phyloP scores from a whole-genome alignment of 2,888 invertebrate species.

The Formica aserva region DNA sequence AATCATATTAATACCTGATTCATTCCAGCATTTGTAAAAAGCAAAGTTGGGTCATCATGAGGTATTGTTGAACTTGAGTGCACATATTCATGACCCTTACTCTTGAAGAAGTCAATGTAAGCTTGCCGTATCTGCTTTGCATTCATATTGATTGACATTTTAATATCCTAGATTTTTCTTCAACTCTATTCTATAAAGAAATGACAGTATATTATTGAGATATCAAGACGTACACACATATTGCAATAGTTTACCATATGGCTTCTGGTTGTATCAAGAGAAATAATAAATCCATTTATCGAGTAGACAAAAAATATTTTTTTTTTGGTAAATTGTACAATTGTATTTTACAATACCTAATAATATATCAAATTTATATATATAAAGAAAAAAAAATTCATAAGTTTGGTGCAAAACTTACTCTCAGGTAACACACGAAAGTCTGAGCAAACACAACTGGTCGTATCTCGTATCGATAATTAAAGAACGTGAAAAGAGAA shows the following conservation, averaged over 20 bases:
- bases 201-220: not conserved
- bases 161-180: not conserved
- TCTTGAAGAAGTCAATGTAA: slow-evolving; percentile 96
- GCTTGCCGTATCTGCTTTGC: slow-evolving; percentile 93
- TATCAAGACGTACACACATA: not conserved
- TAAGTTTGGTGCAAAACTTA: not conserved
- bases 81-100: slow-evolving; percentile 96
- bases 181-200: slow-evolving; percentile 16
- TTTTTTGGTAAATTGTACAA: not conserved
- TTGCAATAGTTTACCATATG: slow-evolving; percentile 62
- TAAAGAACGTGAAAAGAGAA: too few relatives aligned
- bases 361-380: not conserved
- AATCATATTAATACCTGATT: slow-evolving; percentile 90
- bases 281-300: slow-evolving; percentile 18
- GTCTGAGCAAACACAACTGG: slow-evolving; percentile 44
- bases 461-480: not conserved
- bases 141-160: slow-evolving; percentile 85
- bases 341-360: not conserved
- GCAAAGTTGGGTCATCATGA: slow-evolving; percentile 97
- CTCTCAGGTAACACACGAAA: slow-evolving; percentile 23
- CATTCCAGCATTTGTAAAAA: slow-evolving; percentile 99
- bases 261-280: slow-evolving; percentile 18
- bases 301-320: not conserved
- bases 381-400: not conserved
- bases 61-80: slow-evolving; percentile 99